Evolutionary conservation across 2,797 vertebrate species (phyloP), one percentile per base, ranked within the genome.

Genomic region (Chrosomus eos): DNA sequence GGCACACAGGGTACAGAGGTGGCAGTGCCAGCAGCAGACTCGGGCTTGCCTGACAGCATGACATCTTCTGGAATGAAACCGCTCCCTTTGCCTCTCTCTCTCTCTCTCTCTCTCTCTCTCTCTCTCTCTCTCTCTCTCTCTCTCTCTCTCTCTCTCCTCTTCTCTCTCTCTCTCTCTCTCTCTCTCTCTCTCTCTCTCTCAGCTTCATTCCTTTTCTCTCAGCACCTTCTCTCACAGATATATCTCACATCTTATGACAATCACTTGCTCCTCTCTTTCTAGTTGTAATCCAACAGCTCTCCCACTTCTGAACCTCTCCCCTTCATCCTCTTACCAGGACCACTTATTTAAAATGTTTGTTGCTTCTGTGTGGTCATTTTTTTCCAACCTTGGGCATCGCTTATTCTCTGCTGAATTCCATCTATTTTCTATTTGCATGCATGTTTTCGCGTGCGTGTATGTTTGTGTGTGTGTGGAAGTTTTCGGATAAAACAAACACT

Each of bases 21-120:
- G 91, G 89, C 72, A 87, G 85, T 82, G 87, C 86, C 87, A 87
- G 88, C 92, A 93, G 93, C 93, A 96, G 95, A 96, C 95, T 95
- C 94, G 93, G 95, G 94, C 95, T 94, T 96, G 96, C 96, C 96
- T 95, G 97, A 95, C 98, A 97, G 97, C 97, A 95, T 97, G 98
- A 97, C 95, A 96, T 97, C 97, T 97, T 95, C 96, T 97, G 97
- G 97, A 99, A 97, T 97, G 97, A 97, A 95, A 95, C 95, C 11
- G 36, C 77, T 66, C 51, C 60, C 40, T 79, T 26, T 83, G 11
- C 28, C 81, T 75, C 58, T 43, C 67, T 81, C 68, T 71, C 62
- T 74, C 26, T 36, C 72, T 75, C 26, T 80, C 77, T 68, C 53
- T 33, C 71, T 75, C 26, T 80, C 77, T 68, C 53, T 33, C 71